Evolutionary conservation across 1,140 invertebrate species (phyloP).

Genomic region (Bursaphelenchus mucronatus): DNA sequence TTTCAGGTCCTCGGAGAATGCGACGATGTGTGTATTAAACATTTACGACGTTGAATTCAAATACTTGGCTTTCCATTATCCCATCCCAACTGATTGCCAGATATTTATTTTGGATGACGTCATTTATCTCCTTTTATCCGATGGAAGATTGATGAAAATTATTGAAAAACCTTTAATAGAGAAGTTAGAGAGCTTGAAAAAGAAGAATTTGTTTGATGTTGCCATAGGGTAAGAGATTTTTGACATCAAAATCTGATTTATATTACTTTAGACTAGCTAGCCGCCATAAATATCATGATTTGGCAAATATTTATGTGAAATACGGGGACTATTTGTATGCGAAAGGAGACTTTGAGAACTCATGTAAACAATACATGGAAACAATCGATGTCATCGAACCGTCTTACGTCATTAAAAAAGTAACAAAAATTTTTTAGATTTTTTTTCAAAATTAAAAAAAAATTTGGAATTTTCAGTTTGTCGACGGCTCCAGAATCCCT

Average conservation of each 20-base stretch:
- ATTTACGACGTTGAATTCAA: slow-evolving; percentile 53
- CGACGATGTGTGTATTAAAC: slow-evolving; percentile 46
- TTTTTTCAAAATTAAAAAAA: slow-evolving; percentile 14
- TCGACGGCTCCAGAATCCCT: slow-evolving; percentile 45
- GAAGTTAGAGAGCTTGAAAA: slow-evolving; percentile 54
- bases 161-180: slow-evolving; percentile 47
- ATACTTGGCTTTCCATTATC: slow-evolving; percentile 52
- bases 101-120: slow-evolving; percentile 37
- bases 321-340: slow-evolving; percentile 58
- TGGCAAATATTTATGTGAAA: slow-evolving; percentile 49
- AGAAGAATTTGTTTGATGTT: slow-evolving; percentile 55
- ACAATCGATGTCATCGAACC: slow-evolving; percentile 57
- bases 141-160: slow-evolving; percentile 41
- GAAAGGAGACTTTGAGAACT: slow-evolving; percentile 58
- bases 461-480: slow-evolving; percentile 39
- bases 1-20: slow-evolving; percentile 28
- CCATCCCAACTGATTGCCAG: slow-evolving; percentile 46
- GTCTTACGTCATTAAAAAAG: slow-evolving; percentile 56
- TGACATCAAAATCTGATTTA: neutral
- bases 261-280: slow-evolving; percentile 51
- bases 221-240: slow-evolving; percentile 43
- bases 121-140: slow-evolving; percentile 40
- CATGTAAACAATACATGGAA: slow-evolving; percentile 54
- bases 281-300: slow-evolving; percentile 34
- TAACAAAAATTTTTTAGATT: slow-evolving; percentile 21